Evolutionary conservation across 2,113 vertebrate genomes (phyloP).

Genomic region (Anolis carolinensis): DNA sequence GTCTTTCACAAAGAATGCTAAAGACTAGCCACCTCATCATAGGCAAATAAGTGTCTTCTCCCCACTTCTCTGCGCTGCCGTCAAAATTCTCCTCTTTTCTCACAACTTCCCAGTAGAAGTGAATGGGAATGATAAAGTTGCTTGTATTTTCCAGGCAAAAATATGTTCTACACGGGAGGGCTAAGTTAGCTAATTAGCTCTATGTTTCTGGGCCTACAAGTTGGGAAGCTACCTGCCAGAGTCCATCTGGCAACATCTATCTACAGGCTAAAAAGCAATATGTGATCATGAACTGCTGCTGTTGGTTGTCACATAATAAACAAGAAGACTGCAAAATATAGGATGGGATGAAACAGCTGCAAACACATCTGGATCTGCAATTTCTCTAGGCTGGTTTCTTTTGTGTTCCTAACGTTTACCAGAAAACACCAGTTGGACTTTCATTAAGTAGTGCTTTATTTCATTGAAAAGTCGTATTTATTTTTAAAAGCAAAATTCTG

Average conservation of each 20-base stretch:
- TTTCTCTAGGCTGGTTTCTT: not conserved
- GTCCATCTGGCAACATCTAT: slow-evolving; percentile 21
- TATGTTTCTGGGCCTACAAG: slow-evolving; percentile 3
- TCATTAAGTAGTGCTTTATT: not conserved
- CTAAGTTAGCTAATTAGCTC: slow-evolving; percentile 39
- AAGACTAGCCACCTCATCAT: too few species aligned
- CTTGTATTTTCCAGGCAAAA: slow-evolving; percentile 36
- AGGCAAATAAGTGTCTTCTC: too few species aligned
- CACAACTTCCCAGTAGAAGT: slow-evolving; percentile 31
- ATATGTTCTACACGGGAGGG: slow-evolving; percentile 16
- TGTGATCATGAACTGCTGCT: slow-evolving; percentile 17
- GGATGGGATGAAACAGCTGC: not conserved
- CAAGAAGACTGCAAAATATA: not conserved
- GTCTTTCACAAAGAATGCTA: too few species aligned
- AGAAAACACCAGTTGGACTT: not conserved
- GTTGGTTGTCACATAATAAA: not conserved
- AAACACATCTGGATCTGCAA: not conserved
- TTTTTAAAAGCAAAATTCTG: not conserved
- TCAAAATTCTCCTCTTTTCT: slow-evolving; percentile 10
- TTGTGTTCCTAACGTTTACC: not conserved
- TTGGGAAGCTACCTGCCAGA: slow-evolving; percentile 6
- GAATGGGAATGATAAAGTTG: slow-evolving; percentile 40
- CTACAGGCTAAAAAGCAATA: slow-evolving; percentile 44
- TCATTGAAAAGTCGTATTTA: not conserved
- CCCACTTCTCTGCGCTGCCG: too few species aligned